Evolutionary conservation across 2,113 vertebrate species (phyloP).

Genomic region (Lampris incognitus): DNA sequence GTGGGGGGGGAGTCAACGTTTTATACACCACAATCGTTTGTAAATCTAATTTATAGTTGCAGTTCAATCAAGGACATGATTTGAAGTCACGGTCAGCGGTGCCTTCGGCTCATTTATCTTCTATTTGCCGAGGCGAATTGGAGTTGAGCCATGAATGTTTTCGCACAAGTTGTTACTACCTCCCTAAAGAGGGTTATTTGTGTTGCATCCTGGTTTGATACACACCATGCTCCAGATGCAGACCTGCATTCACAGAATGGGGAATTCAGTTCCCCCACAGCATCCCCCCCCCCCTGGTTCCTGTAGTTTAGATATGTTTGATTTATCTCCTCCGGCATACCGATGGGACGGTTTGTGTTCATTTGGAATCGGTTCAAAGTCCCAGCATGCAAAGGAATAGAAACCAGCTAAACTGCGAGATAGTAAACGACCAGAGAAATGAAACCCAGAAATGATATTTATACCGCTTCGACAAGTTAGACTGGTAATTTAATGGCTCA

Average conservation of each 20-base stretch:
- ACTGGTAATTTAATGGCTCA: slow-evolving; percentile 27
- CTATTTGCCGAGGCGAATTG: no score
- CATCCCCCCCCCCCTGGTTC: slow-evolving; percentile 22
- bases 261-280: slow-evolving; percentile 26
- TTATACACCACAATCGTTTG: no score
- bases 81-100: no score
- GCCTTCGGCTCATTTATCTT: no score
- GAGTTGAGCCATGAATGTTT: slow-evolving; percentile 3
- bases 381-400: slow-evolving; percentile 47
- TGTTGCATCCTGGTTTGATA: slow-evolving; percentile 2
- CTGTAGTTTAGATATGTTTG: slow-evolving; percentile 45
- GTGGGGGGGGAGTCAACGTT: no score
- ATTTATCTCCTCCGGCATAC: slow-evolving; percentile 46
- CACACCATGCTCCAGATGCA: slow-evolving; percentile 1
- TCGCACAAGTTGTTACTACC: slow-evolving; percentile 1
- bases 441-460: slow-evolving; percentile 29
- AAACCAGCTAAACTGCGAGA: slow-evolving; percentile 54
- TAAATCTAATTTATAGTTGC: no score
- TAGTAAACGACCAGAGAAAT: slow-evolving; percentile 43
- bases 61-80: no score
- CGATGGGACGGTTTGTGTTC: slow-evolving; percentile 37
- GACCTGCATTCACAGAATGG: slow-evolving; percentile 24
- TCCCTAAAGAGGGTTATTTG: not conserved
- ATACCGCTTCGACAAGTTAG: slow-evolving; percentile 13
- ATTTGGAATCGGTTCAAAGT: slow-evolving; percentile 55